These are phyloP conservation scores for Terrapene triunguis DNA, from an alignment of 2,113 vertebrate genomes.

Conservation along the genomic window DNA sequence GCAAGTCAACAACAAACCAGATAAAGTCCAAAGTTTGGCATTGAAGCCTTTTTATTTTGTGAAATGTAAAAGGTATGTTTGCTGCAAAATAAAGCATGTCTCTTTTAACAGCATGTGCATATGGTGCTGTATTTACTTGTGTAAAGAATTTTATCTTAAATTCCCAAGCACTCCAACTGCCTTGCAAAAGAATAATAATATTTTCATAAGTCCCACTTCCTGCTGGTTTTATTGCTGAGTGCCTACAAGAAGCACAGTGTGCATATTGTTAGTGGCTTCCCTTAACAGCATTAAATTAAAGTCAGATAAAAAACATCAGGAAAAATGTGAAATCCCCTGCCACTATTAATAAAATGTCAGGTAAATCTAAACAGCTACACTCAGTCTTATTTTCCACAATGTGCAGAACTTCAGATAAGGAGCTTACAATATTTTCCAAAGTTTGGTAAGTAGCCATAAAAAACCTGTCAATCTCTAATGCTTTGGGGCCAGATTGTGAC, in stretches of 20 bases:
- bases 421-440: neutral
- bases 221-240: constrained; percentile 43
- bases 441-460: neutral
- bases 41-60: neutral
- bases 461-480: neutral
- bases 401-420: constrained; percentile 5
- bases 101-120: constrained; percentile 19
- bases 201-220: constrained; percentile 11
- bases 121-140: constrained; percentile 2
- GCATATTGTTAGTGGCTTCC: constrained; percentile 6
- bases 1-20: neutral
- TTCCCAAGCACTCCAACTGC: constrained; percentile 17
- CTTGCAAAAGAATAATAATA: constrained; percentile 22
- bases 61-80: neutral
- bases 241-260: constrained; percentile 28
- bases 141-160: constrained; percentile 29
- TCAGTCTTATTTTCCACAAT: neutral
- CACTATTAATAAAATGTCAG: constrained; percentile 39
- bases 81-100: neutral
- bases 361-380: constrained; percentile 1
- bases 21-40: neutral
- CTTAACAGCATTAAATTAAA: constrained; percentile 56
- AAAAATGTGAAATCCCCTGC: constrained; percentile 11
- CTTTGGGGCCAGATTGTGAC: neutral
- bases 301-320: constrained; percentile 44